Evolutionary conservation across 1,140 invertebrate species (phyloP), one percentile per base, ranked within the genome.

Genomic region (Trissolcus basalis): DNA sequence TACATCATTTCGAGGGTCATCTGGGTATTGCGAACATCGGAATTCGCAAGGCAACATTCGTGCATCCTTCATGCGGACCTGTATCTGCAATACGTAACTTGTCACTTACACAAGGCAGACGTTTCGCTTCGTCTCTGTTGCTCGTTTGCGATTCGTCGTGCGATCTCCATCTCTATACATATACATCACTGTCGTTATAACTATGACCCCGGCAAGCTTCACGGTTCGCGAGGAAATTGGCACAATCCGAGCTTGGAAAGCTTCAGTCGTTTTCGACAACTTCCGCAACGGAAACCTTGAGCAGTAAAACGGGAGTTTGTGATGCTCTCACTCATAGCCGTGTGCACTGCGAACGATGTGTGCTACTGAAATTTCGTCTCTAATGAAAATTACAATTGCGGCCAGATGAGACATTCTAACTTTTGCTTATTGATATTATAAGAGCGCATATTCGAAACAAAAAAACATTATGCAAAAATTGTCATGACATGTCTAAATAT

Each of bases 201-300:
- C 45, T 61, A 47, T 74, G 51, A 68, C 63, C 71, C 45, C 16
- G 48, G 61, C 67, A 54, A 58, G 51, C 71, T 67, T 74, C 54
- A 68, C 63, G 39, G 63, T 63, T 74, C 63, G 63, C 53, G 58
- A 54, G 58, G 63, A 74, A 74, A 74, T 74, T 74, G 71, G 71
- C 71, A 74, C 71, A 68, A 74, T 74, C 63, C 51, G 63, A 67
- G 71, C 63, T 74, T 74, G 63, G 56, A 68, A 68, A 74, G 63
- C 71, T 74, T 68, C 58, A 51, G 63, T 75, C 59, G 73, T 60
- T 70, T 76, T 70, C 73, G 60, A 65, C 65, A 64, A 76, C 65
- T 76, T 76, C 64, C 73, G 65, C 73, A 70, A 60, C 73, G 73
- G 73, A 76, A 76, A 69, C 73, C 59, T 64, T 64, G 73, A 76